These are phyloP conservation scores for Argyresthia goedartella DNA, from an alignment of 2,888 invertebrate species.

Conservation along the genomic window DNA sequence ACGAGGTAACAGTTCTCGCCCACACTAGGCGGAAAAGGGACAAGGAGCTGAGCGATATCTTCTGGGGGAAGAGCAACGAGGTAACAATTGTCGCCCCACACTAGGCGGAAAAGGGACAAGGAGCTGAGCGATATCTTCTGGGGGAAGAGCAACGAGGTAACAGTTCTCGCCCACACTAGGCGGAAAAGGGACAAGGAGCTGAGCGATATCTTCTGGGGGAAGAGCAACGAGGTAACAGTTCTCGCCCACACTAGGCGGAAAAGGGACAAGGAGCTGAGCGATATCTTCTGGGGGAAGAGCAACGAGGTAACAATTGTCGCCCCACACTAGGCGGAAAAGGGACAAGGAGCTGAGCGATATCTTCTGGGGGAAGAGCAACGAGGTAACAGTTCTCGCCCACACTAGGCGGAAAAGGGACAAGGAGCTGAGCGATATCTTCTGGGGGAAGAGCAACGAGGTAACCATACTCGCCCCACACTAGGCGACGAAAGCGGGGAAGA, in stretches of 20 bases:
- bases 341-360: slow-evolving; percentile 6
- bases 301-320: slow-evolving; percentile 10
- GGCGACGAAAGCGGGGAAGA: too few relatives aligned
- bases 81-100: slow-evolving; percentile 9
- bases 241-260: not conserved
- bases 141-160: slow-evolving; percentile 11
- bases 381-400: slow-evolving; percentile 10
- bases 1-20: slow-evolving; percentile 11
- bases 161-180: not conserved
- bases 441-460: slow-evolving; percentile 11
- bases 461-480: not conserved
- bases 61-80: slow-evolving; percentile 1
- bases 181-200: not conserved
- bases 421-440: slow-evolving; percentile 7
- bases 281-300: slow-evolving; percentile 4
- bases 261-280: slow-evolving; percentile 3
- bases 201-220: slow-evolving; percentile 7
- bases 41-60: slow-evolving; percentile 6
- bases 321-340: not conserved
- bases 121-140: slow-evolving; percentile 8
- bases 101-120: not conserved
- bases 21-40: not conserved
- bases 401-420: not conserved
- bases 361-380: slow-evolving; percentile 3
- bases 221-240: slow-evolving; percentile 10